phyloP scores from a whole-genome alignment of 2,113 vertebrate genomes.

The Oxyura jamaicensis region DNA sequence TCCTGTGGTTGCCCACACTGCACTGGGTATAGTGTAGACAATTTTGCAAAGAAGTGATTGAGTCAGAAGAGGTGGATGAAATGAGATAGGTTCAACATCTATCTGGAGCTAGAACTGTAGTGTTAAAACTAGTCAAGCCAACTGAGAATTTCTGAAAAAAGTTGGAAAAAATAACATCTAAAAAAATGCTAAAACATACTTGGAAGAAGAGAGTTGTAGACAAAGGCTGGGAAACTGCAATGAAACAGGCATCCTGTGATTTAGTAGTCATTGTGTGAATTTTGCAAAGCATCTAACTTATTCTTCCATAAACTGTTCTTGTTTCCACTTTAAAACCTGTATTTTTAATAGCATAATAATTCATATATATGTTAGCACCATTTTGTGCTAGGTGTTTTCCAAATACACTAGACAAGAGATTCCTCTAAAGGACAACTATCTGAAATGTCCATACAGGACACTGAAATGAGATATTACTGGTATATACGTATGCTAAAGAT shows the following conservation, averaged over 20 bases:
- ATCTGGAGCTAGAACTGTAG: not conserved
- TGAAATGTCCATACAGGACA: not conserved
- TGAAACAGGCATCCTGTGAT: not conserved
- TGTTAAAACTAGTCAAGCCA: not conserved
- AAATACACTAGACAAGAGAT: not conserved
- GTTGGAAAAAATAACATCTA: not conserved
- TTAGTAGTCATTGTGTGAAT: not conserved
- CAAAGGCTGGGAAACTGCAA: not conserved
- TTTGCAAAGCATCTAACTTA: not conserved
- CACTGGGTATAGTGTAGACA: not conserved
- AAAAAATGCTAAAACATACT: not conserved
- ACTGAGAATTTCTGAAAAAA: not conserved
- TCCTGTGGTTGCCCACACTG: not conserved
- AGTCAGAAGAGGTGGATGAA: not conserved
- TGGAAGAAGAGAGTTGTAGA: not conserved
- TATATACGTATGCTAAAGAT: not conserved
- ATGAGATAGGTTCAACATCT: not conserved
- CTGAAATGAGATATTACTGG: not conserved
- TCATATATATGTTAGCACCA: not conserved
- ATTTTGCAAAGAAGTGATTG: fast-evolving
- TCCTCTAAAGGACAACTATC: not conserved
- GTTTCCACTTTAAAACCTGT: not conserved
- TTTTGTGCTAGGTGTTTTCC: not conserved
- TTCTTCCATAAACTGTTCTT: not conserved
- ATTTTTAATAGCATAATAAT: not conserved